A percentile compares a stretch with the other conserved stretches of the same genome.
Evolutionary conservation across 2,888 invertebrate genomes (phyloP).

Genomic region (Drosophila nigricruria): DNA sequence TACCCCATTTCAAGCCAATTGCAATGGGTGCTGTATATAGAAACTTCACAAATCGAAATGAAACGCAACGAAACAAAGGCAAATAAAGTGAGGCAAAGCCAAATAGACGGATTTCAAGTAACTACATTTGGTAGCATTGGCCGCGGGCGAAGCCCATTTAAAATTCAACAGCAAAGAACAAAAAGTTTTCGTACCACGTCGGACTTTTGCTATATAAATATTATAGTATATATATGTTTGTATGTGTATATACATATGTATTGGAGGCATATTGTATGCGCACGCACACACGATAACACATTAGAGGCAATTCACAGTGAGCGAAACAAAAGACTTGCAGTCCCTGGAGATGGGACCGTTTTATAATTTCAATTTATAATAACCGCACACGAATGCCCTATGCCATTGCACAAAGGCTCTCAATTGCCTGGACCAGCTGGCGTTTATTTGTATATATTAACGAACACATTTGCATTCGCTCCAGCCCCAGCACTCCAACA

Average conservation of each 20-base stretch:
- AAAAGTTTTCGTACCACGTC: slow-evolving; percentile 26
- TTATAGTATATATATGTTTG: background rate
- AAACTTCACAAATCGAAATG: slow-evolving; percentile 16
- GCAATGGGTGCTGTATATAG: slow-evolving; percentile 1
- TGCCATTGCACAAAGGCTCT: background rate
- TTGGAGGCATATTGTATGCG: background rate
- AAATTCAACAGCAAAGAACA: slow-evolving; percentile 49
- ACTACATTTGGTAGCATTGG: slow-evolving; percentile 52
- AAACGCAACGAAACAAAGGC: slow-evolving; percentile 6
- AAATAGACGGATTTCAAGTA: slow-evolving; percentile 58
- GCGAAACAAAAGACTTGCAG: background rate
- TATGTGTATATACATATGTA: background rate
- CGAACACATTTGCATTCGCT: background rate
- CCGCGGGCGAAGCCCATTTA: slow-evolving; percentile 52
- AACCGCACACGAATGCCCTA: background rate
- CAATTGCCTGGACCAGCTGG: slow-evolving; percentile 1
- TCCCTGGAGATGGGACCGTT: slow-evolving; percentile 3
- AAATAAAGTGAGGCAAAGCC: slow-evolving; percentile 17
- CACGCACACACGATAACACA: background rate
- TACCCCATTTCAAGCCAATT: background rate
- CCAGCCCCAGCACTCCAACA: background rate
- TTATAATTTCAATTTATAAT: slow-evolving; percentile 9
- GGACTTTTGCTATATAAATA: slow-evolving; percentile 35
- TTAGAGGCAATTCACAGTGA: background rate
- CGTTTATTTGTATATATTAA: slow-evolving; percentile 1